Conservation (phyloP, 2,797 vertebrate genomes). For the Sebastes baramenuke region DNA sequence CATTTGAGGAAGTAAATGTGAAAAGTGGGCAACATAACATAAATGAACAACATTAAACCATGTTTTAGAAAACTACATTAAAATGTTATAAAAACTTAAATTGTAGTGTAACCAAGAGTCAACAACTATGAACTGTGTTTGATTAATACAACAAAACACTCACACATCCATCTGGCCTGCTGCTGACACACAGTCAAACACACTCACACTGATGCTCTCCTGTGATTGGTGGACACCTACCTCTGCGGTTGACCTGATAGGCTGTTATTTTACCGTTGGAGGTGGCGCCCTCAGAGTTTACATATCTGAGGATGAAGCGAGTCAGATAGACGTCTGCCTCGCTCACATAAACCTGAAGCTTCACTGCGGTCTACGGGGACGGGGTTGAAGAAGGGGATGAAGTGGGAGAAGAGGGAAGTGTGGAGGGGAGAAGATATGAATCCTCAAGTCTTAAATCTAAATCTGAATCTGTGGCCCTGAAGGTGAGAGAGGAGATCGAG, state of each 20-base stretch:
- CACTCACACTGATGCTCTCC: not conserved
- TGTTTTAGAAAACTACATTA: not conserved
- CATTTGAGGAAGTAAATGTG: not conserved
- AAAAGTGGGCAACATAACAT: not conserved
- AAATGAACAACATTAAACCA: not conserved
- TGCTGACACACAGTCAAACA: not conserved
- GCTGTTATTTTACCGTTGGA: conserved; percentile 91
- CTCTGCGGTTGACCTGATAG: conserved; percentile 90
- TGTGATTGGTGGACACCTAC: conserved; percentile 79
- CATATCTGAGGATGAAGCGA: conserved; percentile 91
- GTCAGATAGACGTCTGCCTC: conserved; percentile 90
- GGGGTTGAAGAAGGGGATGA: not conserved
- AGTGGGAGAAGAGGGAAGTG: not conserved
- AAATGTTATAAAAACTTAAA: not conserved
- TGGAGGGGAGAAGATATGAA: not conserved
- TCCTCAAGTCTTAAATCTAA: not conserved
- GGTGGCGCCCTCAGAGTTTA: conserved; percentile 86
- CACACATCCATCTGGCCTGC: not conserved
- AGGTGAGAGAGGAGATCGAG: not conserved
- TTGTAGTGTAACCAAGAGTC: not conserved
- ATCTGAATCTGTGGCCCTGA: conserved; percentile 54
- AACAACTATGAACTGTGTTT: not conserved
- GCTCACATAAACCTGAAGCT: conserved; percentile 88
- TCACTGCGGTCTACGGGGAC: conserved; percentile 84
- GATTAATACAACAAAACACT: not conserved